Base-by-base conservation (phyloP, 2,888 invertebrate species). In the Cantharis flavilabris region DNA sequence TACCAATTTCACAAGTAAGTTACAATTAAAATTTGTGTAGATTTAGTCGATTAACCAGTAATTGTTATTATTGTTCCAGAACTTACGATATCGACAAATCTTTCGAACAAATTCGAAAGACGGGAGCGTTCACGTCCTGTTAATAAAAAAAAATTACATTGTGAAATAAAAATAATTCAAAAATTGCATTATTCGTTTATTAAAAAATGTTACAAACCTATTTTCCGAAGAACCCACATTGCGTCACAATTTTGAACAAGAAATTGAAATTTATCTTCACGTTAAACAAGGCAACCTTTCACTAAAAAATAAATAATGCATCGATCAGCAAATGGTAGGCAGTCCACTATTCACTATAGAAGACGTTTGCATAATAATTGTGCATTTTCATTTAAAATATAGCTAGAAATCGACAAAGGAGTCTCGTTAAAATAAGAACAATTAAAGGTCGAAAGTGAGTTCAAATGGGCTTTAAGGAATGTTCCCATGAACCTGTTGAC, bases 401-500 rank as follows among this genome's bases (percentile, higher is more conserved):
- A 70, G 64, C 70, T 62, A 69, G 18, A 75, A 67, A 71, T 69
- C 16, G 62, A 71, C 71, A 75, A 70, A 75, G 71, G 71, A 75
- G 71, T 67, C 75, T 26, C 10, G 71, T 71, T 75, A 72, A 73
- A 75, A 79, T 73, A 70, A 77, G 71, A 75, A 75, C 74, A 79
- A 70, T 64, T 70, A 80, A 79, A 77, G 77, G 79, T 76, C 71
- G 76, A 75, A 70, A 23, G 64, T 71, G 76, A 78, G 75, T 80
- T 77, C 73, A 74, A 79, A 80, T 79, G 76, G 78, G 77, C 13
- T 23, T 78, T 73, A 64, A 71, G 78, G 79, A 80, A 80, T 75
- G 77, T 81, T 82, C 82, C 79, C 81, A 81, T 82, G 82, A 82
- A 81, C 81, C 79, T 80, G 72, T 76, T 81, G 82, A 80, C 80